A percentile compares a stretch with the other conserved stretches of the same genome.
These are phyloP conservation scores for Sarotherodon lohbergeri DNA, from an alignment of 2,113 vertebrate genomes.

Conservation along the genomic window DNA sequence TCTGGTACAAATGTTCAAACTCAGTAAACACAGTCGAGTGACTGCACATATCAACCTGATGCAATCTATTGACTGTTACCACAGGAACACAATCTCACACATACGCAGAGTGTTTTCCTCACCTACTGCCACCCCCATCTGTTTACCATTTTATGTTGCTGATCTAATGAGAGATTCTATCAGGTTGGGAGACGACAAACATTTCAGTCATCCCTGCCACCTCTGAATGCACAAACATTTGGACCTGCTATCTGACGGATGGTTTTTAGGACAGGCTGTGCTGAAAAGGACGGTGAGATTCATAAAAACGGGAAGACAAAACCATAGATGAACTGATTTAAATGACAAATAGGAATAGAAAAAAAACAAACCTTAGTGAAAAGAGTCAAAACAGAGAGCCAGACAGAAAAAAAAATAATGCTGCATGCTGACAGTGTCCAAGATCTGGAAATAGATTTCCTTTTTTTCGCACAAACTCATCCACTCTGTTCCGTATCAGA, in stretches of 20 bases:
- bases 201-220: background rate
- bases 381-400: background rate
- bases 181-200: background rate
- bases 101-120: constrained; percentile 1
- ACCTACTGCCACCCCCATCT: constrained; percentile 45
- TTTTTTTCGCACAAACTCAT: background rate
- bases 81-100: constrained; percentile 39
- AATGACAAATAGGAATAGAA: background rate
- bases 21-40: constrained; percentile 7
- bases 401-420: background rate
- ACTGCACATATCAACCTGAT: background rate
- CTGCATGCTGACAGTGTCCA: background rate
- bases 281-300: background rate
- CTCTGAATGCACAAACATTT: constrained; percentile 7
- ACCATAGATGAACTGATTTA: background rate
- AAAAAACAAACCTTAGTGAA: background rate
- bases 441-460: constrained; percentile 13
- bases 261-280: background rate
- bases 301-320: background rate
- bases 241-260: background rate
- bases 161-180: constrained; percentile 38
- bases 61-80: constrained; percentile 32
- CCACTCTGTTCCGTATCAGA: background rate
- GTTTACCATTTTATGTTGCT: constrained; percentile 37
- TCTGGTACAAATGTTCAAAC: background rate